Conservation (phyloP, 2,797 vertebrate species). For the Aplochiton taeniatus region DNA sequence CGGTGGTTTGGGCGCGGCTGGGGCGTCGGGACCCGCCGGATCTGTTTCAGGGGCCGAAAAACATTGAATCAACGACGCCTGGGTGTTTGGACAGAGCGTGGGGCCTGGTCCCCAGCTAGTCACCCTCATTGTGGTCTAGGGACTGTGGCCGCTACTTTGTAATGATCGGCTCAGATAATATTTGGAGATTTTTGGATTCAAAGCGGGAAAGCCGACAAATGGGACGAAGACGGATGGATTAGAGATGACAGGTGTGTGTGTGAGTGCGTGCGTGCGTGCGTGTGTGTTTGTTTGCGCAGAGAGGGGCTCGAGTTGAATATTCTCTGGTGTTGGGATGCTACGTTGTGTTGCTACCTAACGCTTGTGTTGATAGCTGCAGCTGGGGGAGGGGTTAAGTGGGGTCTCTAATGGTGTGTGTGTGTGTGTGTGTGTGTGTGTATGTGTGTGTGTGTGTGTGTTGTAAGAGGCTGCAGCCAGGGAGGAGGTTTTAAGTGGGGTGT, state of each 20-base stretch:
- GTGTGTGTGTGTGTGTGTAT: constrained; percentile 44
- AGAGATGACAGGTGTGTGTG: neutral
- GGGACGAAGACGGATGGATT: neutral
- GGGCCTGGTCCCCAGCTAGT: neutral
- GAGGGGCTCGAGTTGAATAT: neutral
- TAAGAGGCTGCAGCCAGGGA: constrained; percentile 53
- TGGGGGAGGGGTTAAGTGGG: constrained; percentile 47
- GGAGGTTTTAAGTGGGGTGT: constrained; percentile 78
- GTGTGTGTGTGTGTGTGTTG: constrained; percentile 15
- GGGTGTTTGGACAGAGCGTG: constrained; percentile 39
- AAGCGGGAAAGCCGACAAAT: neutral
- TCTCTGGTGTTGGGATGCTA: neutral
- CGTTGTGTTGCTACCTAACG: neutral
- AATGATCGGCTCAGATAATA: neutral
- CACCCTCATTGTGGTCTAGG: no score
- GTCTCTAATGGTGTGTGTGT: constrained; percentile 36
- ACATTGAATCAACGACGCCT: constrained; percentile 28
- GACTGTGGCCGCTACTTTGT: neutral
- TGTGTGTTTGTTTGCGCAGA: neutral
- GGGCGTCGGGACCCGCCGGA: constrained; percentile 21
- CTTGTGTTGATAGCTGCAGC: constrained; percentile 9
- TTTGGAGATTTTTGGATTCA: constrained; percentile 2
- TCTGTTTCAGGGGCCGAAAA: constrained; percentile 51
- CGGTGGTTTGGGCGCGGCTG: constrained; percentile 3
- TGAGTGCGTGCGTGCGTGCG: constrained; percentile 12